Base-by-base conservation (phyloP, 30 jellyfish, hydroid and myxozoan genomes). In the Turritopsis rubra region DNA sequence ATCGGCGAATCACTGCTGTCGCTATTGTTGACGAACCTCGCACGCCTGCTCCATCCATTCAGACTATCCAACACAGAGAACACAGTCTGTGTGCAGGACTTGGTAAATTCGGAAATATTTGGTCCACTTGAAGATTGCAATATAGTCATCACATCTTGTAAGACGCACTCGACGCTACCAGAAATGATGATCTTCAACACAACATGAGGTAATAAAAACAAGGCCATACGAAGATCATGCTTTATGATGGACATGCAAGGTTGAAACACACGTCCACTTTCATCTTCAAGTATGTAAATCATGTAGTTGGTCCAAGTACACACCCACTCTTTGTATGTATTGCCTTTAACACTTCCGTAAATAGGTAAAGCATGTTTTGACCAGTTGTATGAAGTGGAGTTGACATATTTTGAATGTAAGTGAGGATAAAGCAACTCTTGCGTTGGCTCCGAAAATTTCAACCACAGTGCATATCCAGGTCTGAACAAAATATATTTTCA, bases 371-470 rank as follows among this genome's bases (percentile, higher is more conserved):
- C 68, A 7, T 84, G 72, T 41, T 78, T 88, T 1, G 95, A 70
- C 96, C 96, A 92, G 75, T 88, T 87, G 87, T 92, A 88, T 5
- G 86, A 77, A 86, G 92, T 88, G 29, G 96, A 79, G 79, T 83
- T 95, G 41, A 85, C 81, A 85, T 92, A 92, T 88, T 86, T 90
- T 52, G 97, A 90, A 68, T 83, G 93, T 29, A 90, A 70, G 86
- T 90, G 97, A 16, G 97, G 97, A 73, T 54, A 75, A 20, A 90
- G 85, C 19, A 90, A 89, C 75, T 90, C 97, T 80, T 90, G 90
- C 21, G 93, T 84, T 22, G 95, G 85, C 54, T 86, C 93, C 1
- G 97, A 89, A 41, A 90, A 86, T 66, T 79, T 87, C 72, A 77
- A 79, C 97, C 97, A 90, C 18, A 90, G 28, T n/a, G 30, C 41